phyloP scores from a whole-genome alignment of 2,888 invertebrate species.

The Phortica magna region DNA sequence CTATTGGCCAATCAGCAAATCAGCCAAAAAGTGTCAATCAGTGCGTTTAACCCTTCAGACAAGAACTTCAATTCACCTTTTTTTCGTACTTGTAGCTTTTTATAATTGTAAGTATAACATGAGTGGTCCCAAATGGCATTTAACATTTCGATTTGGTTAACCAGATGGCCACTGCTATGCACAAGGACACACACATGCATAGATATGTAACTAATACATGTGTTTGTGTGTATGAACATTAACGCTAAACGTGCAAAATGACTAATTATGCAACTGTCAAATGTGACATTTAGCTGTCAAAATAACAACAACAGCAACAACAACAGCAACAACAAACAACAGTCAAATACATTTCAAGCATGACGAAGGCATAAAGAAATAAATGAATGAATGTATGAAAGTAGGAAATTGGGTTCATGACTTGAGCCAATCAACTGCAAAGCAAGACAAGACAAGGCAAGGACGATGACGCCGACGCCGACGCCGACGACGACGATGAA shows the following conservation, averaged over 20 bases:
- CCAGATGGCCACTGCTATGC: too few species aligned
- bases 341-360: slow-evolving; percentile 7
- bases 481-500: not conserved
- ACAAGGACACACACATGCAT: too few species aligned
- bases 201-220: not conserved
- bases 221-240: too few species aligned
- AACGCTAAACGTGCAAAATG: slow-evolving; percentile 50
- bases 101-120: too few species aligned
- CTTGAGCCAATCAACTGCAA: slow-evolving; percentile 43
- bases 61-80: too few species aligned
- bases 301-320: slow-evolving; percentile 62
- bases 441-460: not conserved
- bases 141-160: too few species aligned
- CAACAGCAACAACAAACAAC: slow-evolving; percentile 41
- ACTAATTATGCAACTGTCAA: slow-evolving; percentile 73
- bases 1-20: too few species aligned
- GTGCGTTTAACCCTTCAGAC: too few species aligned
- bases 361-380: slow-evolving; percentile 32
- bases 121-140: too few species aligned
- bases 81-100: too few species aligned
- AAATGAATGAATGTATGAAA: slow-evolving; percentile 39
- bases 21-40: too few species aligned
- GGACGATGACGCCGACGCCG: not conserved
- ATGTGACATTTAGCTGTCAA: slow-evolving; percentile 73
- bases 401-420: slow-evolving; percentile 26